Conservation (phyloP, 1,140 invertebrate species). For the Melipona quadrifasciata region DNA sequence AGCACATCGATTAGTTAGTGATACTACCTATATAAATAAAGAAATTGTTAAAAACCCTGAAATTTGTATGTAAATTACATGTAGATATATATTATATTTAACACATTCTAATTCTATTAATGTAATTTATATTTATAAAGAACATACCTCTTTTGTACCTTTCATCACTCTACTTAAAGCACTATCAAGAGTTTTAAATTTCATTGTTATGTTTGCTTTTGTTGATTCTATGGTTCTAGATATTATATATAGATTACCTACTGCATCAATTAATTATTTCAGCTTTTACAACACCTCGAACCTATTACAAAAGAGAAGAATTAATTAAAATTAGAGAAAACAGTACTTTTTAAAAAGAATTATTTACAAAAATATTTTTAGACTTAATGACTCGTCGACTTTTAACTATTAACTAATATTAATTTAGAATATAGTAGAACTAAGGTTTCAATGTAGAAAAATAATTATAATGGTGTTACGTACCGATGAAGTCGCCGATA, state of each 20-base stretch:
- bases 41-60: constrained; percentile 23
- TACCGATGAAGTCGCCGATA: constrained; percentile 83
- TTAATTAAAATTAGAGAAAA: neutral
- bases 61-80: constrained; percentile 3
- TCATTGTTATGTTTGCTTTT: constrained; percentile 82
- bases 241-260: constrained; percentile 84
- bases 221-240: constrained; percentile 85
- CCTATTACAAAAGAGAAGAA: constrained; percentile 69
- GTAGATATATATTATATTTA: neutral
- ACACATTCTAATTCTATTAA: neutral
- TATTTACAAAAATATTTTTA: neutral
- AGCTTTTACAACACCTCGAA: constrained; percentile 78
- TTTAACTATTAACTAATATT: neutral
- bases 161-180: constrained; percentile 81
- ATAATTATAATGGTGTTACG: constrained; percentile 11
- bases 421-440: neutral
- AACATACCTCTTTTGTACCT: constrained; percentile 69
- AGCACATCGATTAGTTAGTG: constrained; percentile 85
- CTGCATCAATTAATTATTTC: constrained; percentile 83
- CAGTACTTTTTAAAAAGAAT: constrained; percentile 2
- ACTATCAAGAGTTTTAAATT: constrained; percentile 88
- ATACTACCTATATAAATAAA: constrained; percentile 56
- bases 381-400: neutral
- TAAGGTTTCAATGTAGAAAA: neutral
- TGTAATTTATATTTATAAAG: constrained; percentile 1